Percentiles rank a stretch among this genome's conserved stretches.
Evolutionary conservation across 23 tunicate genomes (phyloP).

Genomic region (Trididemnum nubilum): DNA sequence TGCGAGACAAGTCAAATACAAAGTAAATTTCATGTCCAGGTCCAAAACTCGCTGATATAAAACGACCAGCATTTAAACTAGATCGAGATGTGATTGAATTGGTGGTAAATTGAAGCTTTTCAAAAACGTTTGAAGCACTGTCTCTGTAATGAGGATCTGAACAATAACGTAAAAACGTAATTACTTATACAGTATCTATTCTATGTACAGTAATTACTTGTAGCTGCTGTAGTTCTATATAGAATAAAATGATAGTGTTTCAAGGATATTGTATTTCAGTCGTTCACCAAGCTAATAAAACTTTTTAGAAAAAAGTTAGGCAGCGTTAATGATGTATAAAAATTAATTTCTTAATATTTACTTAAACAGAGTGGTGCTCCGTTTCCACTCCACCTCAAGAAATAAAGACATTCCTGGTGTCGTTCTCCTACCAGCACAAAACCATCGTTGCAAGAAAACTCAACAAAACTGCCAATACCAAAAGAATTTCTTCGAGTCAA

Average conservation of each 20-base stretch:
- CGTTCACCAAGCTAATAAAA: too few relatives aligned
- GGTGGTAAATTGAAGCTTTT: constrained; percentile 34
- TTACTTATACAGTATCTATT: too few relatives aligned
- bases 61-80: constrained; percentile 28
- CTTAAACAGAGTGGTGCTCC: constrained; percentile 74
- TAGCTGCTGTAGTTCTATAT: too few relatives aligned
- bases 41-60: constrained; percentile 9
- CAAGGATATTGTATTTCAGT: too few relatives aligned
- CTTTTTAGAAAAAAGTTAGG: too few relatives aligned
- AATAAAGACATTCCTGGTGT: constrained; percentile 56
- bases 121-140: constrained; percentile 31
- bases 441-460: constrained; percentile 51
- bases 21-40: constrained; percentile 66
- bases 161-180: too few relatives aligned
- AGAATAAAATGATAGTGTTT: too few relatives aligned
- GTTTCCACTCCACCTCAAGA: constrained; percentile 65
- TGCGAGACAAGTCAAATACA: constrained; percentile 62
- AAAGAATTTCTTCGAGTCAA: constrained; percentile 1
- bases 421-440: constrained; percentile 53
- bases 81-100: constrained; percentile 6
- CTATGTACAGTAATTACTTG: too few relatives aligned
- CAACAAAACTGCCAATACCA: constrained; percentile 28
- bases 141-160: constrained; percentile 80
- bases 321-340: too few relatives aligned
- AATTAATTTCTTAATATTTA: too few relatives aligned